Evolutionary conservation across 2,888 invertebrate genomes (phyloP).

Genomic region (Drosophila formosana): DNA sequence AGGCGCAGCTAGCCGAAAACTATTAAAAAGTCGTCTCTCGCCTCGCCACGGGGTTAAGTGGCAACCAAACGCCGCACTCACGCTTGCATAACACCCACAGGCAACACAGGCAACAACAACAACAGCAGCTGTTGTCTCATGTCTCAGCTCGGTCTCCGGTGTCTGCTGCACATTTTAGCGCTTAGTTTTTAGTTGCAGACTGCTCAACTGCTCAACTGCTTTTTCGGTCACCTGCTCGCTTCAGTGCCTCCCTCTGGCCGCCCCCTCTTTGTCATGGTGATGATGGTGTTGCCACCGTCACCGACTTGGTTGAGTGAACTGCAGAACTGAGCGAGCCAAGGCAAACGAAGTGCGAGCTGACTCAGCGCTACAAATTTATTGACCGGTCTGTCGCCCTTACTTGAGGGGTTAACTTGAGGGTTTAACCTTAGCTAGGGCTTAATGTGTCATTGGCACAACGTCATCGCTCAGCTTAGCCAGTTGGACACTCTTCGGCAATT

Average conservation of each 20-base stretch:
- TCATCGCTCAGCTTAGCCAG: slow-evolving; percentile 22
- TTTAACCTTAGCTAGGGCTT: slow-evolving; percentile 37
- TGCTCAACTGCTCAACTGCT: slow-evolving; percentile 52
- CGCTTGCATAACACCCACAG: too few relatives aligned
- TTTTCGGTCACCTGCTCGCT: slow-evolving; percentile 64
- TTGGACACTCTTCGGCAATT: slow-evolving; percentile 6
- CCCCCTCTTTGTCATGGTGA: not conserved
- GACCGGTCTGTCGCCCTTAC: slow-evolving; percentile 19
- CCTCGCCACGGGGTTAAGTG: slow-evolving; percentile 59
- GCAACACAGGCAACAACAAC: slow-evolving; percentile 18
- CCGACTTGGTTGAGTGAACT: slow-evolving; percentile 45
- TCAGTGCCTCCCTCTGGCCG: slow-evolving; percentile 16
- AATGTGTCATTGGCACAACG: slow-evolving; percentile 68
- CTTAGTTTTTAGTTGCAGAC: slow-evolving; percentile 28
- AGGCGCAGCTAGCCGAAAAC: slow-evolving; percentile 56
- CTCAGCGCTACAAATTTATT: slow-evolving; percentile 41
- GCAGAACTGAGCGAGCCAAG: not conserved
- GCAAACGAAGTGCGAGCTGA: slow-evolving; percentile 17
- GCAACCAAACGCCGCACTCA: slow-evolving; percentile 15
- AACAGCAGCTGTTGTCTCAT: slow-evolving; percentile 38
- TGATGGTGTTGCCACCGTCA: slow-evolving; percentile 1
- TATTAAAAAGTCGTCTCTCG: slow-evolving; percentile 44
- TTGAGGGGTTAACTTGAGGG: slow-evolving; percentile 50
- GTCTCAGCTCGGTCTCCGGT: not conserved
- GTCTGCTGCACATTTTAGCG: slow-evolving; percentile 37